These are phyloP conservation scores for Chloebia gouldiae DNA, from an alignment of 2,113 vertebrate species.

Conservation along the genomic window DNA sequence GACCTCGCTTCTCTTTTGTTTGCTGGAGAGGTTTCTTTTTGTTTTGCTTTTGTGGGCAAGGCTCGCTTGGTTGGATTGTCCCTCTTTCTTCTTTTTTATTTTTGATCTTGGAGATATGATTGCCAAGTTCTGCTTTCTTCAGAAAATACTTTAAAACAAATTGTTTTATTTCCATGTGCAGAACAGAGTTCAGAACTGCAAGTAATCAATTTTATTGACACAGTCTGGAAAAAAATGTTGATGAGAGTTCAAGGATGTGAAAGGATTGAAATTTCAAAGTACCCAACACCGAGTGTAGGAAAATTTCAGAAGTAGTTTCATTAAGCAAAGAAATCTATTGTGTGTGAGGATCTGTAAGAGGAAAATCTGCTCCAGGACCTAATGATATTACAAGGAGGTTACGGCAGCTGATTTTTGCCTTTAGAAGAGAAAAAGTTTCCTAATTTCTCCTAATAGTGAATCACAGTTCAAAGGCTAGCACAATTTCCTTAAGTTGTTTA, in stretches of 20 bases:
- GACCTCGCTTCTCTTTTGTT: conserved; percentile 27
- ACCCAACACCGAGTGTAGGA: not conserved
- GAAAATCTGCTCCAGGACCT: not conserved
- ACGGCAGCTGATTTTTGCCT: not conserved
- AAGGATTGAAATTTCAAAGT: conserved; percentile 71
- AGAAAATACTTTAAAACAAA: conserved; percentile 71
- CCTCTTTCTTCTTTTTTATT: not conserved
- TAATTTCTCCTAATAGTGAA: conserved; percentile 43
- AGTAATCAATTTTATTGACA: conserved; percentile 76
- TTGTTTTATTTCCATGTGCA: conserved; percentile 74
- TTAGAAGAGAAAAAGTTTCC: conserved; percentile 26
- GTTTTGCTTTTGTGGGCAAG: not conserved
- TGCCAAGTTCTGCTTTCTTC: conserved; percentile 57
- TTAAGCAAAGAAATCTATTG: conserved; percentile 27
- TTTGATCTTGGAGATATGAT: not conserved
- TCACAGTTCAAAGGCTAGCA: conserved; percentile 51
- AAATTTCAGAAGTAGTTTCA: conserved; percentile 52
- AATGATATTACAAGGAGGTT: not conserved
- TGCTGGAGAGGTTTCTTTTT: not conserved
- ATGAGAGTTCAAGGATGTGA: conserved; percentile 74
- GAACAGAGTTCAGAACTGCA: conserved; percentile 71
- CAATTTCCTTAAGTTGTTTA: conserved; percentile 63
- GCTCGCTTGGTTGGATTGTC: not conserved
- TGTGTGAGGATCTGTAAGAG: conserved; percentile 1
- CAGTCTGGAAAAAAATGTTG: conserved; percentile 66